phyloP scores from a whole-genome alignment of 2,888 invertebrate genomes.

The Tachina grossa region DNA sequence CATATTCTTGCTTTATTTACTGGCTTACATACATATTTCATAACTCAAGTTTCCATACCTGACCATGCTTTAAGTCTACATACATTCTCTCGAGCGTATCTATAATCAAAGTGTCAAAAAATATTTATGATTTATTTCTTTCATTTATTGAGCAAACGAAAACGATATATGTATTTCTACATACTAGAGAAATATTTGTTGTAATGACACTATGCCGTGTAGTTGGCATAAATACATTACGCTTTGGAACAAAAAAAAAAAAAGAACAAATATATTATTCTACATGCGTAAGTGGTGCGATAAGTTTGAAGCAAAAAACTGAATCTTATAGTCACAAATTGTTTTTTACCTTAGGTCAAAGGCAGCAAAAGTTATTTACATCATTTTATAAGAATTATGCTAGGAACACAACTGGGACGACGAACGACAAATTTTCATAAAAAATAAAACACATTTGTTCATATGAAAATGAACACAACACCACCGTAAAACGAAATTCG shows the following conservation, averaged over 20 bases:
- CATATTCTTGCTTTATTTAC: too few species aligned
- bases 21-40: too few species aligned
- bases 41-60: too few species aligned
- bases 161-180: neutral
- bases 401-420: too few species aligned
- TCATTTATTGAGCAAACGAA: conserved; percentile 47
- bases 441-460: too few species aligned
- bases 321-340: too few species aligned
- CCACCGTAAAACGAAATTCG: too few species aligned
- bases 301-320: neutral
- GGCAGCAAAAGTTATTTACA: too few species aligned
- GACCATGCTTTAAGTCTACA: neutral
- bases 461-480: too few species aligned
- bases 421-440: too few species aligned
- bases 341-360: too few species aligned
- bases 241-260: neutral
- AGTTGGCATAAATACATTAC: conserved; percentile 25
- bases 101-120: conserved; percentile 75
- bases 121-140: conserved; percentile 74
- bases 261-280: neutral
- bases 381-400: too few species aligned
- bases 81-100: conserved; percentile 58
- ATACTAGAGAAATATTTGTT: conserved; percentile 49
- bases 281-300: neutral
- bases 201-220: conserved; percentile 54